Evolutionary conservation across 92 coral and sea anemone species (phyloP).

Genomic region (Pocillopora grandis): DNA sequence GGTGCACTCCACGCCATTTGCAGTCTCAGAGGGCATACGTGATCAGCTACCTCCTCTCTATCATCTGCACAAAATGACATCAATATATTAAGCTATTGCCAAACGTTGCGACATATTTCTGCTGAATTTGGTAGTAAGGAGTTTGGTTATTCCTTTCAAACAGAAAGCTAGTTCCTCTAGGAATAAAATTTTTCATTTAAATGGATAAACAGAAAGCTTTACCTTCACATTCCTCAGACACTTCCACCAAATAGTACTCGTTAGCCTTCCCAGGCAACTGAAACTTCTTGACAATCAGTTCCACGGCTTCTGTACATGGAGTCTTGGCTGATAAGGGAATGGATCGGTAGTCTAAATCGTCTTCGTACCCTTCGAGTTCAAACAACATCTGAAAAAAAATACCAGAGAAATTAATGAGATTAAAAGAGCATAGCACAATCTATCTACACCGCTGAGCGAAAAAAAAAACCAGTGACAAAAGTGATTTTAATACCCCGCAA

Average conservation of each 20-base stretch:
- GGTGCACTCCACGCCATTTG: slow-evolving; percentile 88
- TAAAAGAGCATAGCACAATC: background rate
- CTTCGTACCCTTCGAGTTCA: slow-evolving; percentile 69
- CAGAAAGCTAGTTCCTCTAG: too few relatives aligned
- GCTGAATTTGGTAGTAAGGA: too few relatives aligned
- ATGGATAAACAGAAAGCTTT: background rate
- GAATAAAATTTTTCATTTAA: background rate
- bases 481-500: too few relatives aligned
- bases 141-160: too few relatives aligned
- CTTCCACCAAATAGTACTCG: slow-evolving; percentile 81
- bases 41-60: slow-evolving; percentile 84
- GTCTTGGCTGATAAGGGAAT: slow-evolving; percentile 68
- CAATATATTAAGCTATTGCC: background rate
- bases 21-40: slow-evolving; percentile 82
- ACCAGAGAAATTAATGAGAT: background rate
- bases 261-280: slow-evolving; percentile 73
- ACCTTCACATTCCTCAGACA: slow-evolving; percentile 84
- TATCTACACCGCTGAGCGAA: background rate
- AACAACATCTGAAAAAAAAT: slow-evolving; percentile 69
- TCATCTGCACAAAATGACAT: slow-evolving; percentile 48
- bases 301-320: slow-evolving; percentile 73
- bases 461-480: background rate
- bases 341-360: slow-evolving; percentile 69
- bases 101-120: too few relatives aligned
- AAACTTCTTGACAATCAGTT: slow-evolving; percentile 61